Evolutionary conservation across 2,113 vertebrate genomes (phyloP), one percentile per base, ranked within the genome.

Genomic region (Notiomystis cincta): DNA sequence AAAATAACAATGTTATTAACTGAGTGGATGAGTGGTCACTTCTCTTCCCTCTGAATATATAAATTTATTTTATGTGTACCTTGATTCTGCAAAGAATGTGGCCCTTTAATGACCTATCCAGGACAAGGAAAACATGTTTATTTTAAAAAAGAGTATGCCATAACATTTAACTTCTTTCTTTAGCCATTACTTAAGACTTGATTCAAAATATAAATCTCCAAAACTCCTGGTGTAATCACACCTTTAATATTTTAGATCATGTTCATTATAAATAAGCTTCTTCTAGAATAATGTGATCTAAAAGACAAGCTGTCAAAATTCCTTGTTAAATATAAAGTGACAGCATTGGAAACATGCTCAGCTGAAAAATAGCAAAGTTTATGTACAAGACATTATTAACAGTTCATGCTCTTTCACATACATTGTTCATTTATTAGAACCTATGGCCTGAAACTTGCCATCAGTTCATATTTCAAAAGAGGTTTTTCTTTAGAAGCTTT

Each of bases 301-400:
- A 80, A 93, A 88, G 61, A 82, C 65, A 91, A 87, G 81, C 84
- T 97, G 94, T 96, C 89, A 94, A 93, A 95, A 93, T 37, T 80
- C 47, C 56, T 76, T 47, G 44, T 94, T 94, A 94, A 96, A 94
- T 93, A 87, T 89, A 96, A 87, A 81, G 82, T 76, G 89, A 56
- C 72, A 93, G 56, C 51, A 64, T 2, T 82, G 67, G 40, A 95
- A 95, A 90, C 50, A 87, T 8, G 28, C 33, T 96, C 15, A 95
- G 84, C 72, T 82, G 75, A 95, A 94, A 85, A 96, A 87, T 1
- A 87, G 45, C 40, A 35, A 88, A 79, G n/a, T 77, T 93, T 86
- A 65, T 93, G 65, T 70, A 67, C 58, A 80, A 82, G 71, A 54
- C 89, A 82, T 71, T 84, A 87, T 71, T 87, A 95, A 91, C 45